phyloP scores from a whole-genome alignment of 2,113 vertebrate species.

The Tapirus terrestris region DNA sequence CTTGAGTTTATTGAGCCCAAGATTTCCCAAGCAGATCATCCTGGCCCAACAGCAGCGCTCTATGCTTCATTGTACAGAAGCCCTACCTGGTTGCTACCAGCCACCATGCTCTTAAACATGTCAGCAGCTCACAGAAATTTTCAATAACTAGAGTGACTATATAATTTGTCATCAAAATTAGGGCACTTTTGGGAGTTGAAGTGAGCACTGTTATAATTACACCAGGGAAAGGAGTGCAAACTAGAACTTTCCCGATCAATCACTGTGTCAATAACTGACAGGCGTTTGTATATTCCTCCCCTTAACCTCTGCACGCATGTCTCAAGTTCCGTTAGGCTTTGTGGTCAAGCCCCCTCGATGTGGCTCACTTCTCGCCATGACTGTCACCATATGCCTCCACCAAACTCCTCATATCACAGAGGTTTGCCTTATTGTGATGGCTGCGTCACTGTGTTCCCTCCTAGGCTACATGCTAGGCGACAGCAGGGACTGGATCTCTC shows the following conservation, averaged over 20 bases:
- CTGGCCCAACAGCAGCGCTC: neutral
- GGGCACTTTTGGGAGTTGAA: neutral
- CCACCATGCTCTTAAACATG: neutral
- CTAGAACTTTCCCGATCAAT: neutral
- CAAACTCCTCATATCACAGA: neutral
- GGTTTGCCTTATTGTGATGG: neutral
- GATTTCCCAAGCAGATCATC: neutral
- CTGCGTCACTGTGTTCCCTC: neutral
- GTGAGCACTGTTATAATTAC: neutral
- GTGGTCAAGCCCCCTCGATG: neutral
- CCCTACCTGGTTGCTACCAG: neutral
- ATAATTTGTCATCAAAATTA: neutral
- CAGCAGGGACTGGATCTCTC: neutral
- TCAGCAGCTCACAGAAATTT: neutral
- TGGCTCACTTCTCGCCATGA: neutral
- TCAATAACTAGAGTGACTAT: neutral
- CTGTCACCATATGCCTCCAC: no score
- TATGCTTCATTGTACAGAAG: neutral
- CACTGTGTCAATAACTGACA: neutral
- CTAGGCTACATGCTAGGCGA: fast-evolving
- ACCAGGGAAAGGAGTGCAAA: neutral
- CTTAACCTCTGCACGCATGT: neutral
- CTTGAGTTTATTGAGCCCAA: neutral
- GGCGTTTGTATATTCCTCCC: neutral
- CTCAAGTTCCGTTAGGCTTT: neutral